Base-by-base conservation (phyloP, 2,113 vertebrate species). In the Sebastes fasciatus region DNA sequence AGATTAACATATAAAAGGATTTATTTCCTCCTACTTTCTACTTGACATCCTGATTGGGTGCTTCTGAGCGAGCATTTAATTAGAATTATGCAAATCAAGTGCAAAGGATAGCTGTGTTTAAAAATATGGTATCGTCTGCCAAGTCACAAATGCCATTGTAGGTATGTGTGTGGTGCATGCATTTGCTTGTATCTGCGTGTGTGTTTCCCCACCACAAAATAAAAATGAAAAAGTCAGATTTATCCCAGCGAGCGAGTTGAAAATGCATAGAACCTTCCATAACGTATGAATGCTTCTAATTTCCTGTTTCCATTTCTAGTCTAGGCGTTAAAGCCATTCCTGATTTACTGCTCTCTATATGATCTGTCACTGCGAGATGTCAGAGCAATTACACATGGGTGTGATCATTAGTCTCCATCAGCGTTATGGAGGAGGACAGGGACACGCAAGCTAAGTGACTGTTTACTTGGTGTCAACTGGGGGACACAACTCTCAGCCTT, bases 81-180 rank as follows among this genome's bases (percentile, higher is more conserved):
- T 93, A 86, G 60, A 91, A 93, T 93, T 90, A 94, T 94, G 93
- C 85, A 91, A 93, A 94, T 88, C 10, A 40, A 5, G 12, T 34
- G 43, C 64, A 72, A 83, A 80, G 70, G 82, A 90, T 81, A 82
- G 87, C 84, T 63, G 77, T 51, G 71, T 63, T 77, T 80, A 72
- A 86, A 66, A 86, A 66, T 61, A 80, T n/a, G 9, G 1, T 55
- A 43, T 71, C 45, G 40, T 80, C 73, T 74, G 80, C 23, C 52
- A 65, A 62, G 51, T 74, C 74, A 68, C 34, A 74, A 42, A 78
- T 77, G 43, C 43, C 42, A 34, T 11, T 62, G 74, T 60, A 65
- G 63, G 78, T 68, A 48, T 75, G 65, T 55, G 45, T 79, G 58
- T 40, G 43, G 13, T 64, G 12, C 54, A 74, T 52, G 58, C 13